Conservation (phyloP, 1,140 invertebrate species). For the Arctopsyche grandis region DNA sequence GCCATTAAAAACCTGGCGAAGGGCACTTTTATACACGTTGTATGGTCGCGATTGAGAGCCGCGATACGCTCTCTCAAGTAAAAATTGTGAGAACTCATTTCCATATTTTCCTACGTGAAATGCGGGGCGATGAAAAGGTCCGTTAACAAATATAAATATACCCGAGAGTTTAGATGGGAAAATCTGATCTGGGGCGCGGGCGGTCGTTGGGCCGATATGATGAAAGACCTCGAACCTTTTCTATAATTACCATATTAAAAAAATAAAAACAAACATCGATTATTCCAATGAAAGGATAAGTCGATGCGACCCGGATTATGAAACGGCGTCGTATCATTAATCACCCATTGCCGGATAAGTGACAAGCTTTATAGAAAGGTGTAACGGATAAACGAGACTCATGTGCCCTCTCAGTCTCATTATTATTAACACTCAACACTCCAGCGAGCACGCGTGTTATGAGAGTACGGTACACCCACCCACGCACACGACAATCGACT, state of each 20-base stretch:
- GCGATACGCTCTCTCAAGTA: neutral
- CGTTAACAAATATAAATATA: conserved; percentile 18
- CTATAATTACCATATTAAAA: conserved; percentile 14
- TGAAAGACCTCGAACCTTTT: conserved; percentile 22
- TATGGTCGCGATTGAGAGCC: neutral
- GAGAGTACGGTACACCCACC: too few species aligned
- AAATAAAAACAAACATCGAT: neutral
- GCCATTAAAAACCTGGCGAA: neutral
- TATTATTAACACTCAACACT: too few species aligned
- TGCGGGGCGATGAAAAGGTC: conserved; percentile 17
- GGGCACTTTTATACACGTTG: neutral
- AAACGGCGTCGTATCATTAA: too few species aligned
- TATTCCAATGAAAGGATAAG: neutral
- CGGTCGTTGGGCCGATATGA: conserved; percentile 1
- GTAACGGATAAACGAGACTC: too few species aligned
- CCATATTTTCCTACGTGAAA: conserved; percentile 20
- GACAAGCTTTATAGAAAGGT: too few species aligned
- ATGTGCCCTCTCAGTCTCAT: too few species aligned
- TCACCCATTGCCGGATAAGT: too few species aligned
- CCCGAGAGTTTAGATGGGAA: conserved; percentile 7
- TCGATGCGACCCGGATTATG: too few species aligned
- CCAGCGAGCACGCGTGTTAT: too few species aligned
- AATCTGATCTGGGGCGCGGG: conserved; percentile 4
- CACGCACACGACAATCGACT: too few species aligned
- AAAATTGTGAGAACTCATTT: conserved; percentile 27